phyloP scores from a whole-genome alignment of 1,140 invertebrate genomes.

The Nasonia vitripennis region DNA sequence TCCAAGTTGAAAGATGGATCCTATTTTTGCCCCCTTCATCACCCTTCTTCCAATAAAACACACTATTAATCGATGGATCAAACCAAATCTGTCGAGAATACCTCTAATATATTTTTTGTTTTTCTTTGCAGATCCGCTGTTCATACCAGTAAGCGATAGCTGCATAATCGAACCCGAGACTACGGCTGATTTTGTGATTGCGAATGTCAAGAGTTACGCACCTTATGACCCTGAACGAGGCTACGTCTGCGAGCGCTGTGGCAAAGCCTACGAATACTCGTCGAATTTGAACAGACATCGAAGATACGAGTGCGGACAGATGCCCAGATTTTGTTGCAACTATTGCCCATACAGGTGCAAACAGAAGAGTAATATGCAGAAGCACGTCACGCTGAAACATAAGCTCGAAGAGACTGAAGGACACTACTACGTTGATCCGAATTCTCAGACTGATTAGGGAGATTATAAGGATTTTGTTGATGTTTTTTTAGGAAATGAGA shows the following conservation, averaged over 20 bases:
- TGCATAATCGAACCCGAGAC: background rate
- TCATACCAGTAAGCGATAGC: background rate
- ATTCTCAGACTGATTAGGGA: background rate
- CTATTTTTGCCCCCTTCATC: background rate
- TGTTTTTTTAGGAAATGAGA: background rate
- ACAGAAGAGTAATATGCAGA: slow-evolving; percentile 54
- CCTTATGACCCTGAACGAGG: background rate
- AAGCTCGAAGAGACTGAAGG: background rate
- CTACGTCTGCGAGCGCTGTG: slow-evolving; percentile 72
- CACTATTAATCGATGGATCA: background rate
- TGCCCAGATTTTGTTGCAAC: slow-evolving; percentile 61
- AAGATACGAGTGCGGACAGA: slow-evolving; percentile 70
- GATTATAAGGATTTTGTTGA: background rate
- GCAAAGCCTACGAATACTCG: slow-evolving; percentile 72
- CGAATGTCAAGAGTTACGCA: background rate
- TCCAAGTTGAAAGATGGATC: background rate
- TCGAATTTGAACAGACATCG: slow-evolving; percentile 68
- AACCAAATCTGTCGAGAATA: background rate
- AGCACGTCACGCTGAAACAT: slow-evolving; percentile 10
- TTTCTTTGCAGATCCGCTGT: slow-evolving; percentile 14
- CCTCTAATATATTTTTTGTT: background rate
- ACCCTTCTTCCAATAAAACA: background rate
- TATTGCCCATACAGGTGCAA: slow-evolving; percentile 58
- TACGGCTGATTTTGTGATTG: background rate
- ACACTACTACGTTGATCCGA: background rate